Conservation (phyloP, 2,113 vertebrate species). For the Vireo altiloquus region DNA sequence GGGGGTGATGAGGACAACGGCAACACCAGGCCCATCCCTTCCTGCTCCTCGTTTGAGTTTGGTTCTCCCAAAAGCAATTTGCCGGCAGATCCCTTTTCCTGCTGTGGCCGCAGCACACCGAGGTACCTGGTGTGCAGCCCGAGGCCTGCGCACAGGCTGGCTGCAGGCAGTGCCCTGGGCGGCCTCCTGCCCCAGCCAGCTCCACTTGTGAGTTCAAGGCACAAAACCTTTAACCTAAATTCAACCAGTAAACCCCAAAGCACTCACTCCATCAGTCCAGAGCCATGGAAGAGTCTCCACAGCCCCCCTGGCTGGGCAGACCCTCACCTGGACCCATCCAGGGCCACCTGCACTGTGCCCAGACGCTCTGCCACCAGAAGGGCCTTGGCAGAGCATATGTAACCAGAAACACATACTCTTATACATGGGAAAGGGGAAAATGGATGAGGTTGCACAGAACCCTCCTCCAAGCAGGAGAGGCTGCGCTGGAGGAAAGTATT, state of each 20-base stretch:
- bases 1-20: rapidly evolving
- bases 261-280: rapidly evolving
- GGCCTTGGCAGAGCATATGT: not conserved
- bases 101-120: rapidly evolving
- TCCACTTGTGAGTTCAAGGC: not conserved
- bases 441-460: conserved; percentile 41
- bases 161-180: not conserved
- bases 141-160: not conserved
- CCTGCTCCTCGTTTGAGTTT: not conserved
- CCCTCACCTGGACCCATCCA: not conserved
- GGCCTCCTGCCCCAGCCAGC: not conserved
- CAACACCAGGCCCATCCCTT: not conserved
- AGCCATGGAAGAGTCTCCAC: not conserved
- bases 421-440: not conserved
- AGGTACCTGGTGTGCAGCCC: not conserved
- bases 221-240: not conserved
- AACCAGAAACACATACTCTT: not conserved
- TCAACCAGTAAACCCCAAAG: not conserved
- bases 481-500: conserved; percentile 65
- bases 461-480: conserved; percentile 65
- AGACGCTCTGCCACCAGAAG: not conserved
- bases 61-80: not conserved
- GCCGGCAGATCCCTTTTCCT: not conserved
- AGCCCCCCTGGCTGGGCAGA: rapidly evolving
- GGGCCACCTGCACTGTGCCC: not conserved